These are phyloP conservation scores for Drosophila biarmipes DNA, from an alignment of 1,140 invertebrate genomes.

Conservation along the genomic window DNA sequence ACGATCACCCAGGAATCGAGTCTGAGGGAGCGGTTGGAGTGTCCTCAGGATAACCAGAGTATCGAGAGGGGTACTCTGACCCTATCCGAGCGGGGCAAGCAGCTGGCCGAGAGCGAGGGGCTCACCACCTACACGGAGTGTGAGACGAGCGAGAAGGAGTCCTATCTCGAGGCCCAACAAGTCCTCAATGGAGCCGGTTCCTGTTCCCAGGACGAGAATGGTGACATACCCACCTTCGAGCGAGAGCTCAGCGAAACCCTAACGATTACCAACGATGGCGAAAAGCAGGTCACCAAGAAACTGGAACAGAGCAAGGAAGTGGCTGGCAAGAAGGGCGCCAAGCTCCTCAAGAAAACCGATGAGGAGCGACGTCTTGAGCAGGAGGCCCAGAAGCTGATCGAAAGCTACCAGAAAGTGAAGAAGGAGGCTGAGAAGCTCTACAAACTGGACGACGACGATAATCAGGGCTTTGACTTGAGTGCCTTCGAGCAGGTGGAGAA, in stretches of 20 bases:
- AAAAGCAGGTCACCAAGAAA: conserved; percentile 70
- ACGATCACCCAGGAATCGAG: conserved; percentile 77
- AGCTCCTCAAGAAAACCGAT: conserved; percentile 74
- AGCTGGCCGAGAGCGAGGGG: conserved; percentile 59
- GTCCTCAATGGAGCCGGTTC: conserved; percentile 27
- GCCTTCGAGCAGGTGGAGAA: conserved; percentile 60
- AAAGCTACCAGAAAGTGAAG: conserved; percentile 81
- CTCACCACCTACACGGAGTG: conserved; percentile 69
- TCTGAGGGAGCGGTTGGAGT: conserved; percentile 71
- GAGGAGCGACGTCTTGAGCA: conserved; percentile 74
- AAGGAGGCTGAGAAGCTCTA: conserved; percentile 75
- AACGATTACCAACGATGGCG: conserved; percentile 69
- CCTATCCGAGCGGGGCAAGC: conserved; percentile 83
- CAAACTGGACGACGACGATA: conserved; percentile 63
- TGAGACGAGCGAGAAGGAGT: conserved; percentile 69
- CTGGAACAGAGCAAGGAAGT: conserved; percentile 65
- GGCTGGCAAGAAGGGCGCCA: conserved; percentile 63
- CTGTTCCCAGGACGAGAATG: conserved; percentile 3
- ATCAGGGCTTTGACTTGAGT: conserved; percentile 75
- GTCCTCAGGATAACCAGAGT: conserved; percentile 84
- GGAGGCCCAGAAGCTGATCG: conserved; percentile 79
- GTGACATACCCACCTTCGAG: conserved; percentile 43
- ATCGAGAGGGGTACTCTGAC: conserved; percentile 82
- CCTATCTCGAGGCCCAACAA: conserved; percentile 67
- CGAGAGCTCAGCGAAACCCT: conserved; percentile 69